Evolutionary conservation across 2,113 vertebrate species (phyloP), one percentile per base, ranked within the genome.

Genomic region (Hypocryptadius cinnamomeus): DNA sequence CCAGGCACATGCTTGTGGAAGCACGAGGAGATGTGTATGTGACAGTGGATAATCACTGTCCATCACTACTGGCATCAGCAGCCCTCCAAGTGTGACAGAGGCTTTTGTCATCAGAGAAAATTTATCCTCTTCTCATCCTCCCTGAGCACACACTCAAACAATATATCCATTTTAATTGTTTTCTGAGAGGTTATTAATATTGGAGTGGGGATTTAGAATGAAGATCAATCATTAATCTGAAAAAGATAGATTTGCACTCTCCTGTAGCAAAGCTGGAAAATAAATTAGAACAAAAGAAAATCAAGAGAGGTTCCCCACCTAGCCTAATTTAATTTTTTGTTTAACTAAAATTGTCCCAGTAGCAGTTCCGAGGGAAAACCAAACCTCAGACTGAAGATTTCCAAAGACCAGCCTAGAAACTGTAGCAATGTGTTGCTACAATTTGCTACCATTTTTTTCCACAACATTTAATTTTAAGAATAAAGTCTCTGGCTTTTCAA

Each of bases 131-230:
- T 91, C 30, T 65, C 42, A 21, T 77, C 63, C 30, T 91, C 50
- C 33, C 35, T 87, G 84, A 79, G 74, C 61, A 47, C 79, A 83
- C 30, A 11, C 39, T 95, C 74, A 54, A 92, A 79, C 39, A 56
- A 40, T 89, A 73, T 79, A 91, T 91, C 76, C 44, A 79, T 91
- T 91, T 95, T 79, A 95, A 92, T 93, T 95, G 74, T 90, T 90
- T 88, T 84, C 66, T 77, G 84, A 92, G 81, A 85, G 80, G 79
- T 94, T 92, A 86, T 79, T 92, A 89, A 91, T 92, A 85, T 48
- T 95, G 56, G 72, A 97, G 48, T 72, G 74, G 48, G 9, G 71
- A 87, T 92, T 89, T 80, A 85, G 77, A 90, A 35, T 70, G 84
- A 60, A 85, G 89, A 86, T 95, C 86, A 83, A 44, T 94, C 86